Percentiles rank a stretch among this genome's conserved stretches.
phyloP scores from a whole-genome alignment of 2,888 invertebrate genomes.

The Acrocyrtus sp. region DNA sequence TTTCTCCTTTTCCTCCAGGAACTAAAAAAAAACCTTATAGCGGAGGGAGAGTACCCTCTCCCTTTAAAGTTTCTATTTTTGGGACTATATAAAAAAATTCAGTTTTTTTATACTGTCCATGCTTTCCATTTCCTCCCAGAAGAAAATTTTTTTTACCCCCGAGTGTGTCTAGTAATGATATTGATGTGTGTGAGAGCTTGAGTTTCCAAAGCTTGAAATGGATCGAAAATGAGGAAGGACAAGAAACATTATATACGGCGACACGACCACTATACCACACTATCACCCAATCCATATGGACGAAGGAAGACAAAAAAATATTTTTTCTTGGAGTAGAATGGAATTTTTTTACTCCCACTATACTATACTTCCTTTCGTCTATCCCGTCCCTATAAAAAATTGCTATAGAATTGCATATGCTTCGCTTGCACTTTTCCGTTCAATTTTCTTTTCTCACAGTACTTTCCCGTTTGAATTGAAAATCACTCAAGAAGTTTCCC shows the following conservation, averaged over 20 bases:
- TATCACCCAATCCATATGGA: neutral
- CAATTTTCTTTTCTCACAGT: slow-evolving; percentile 22
- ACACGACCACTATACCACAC: too few species aligned
- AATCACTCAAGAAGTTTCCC: slow-evolving; percentile 31
- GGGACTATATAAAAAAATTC: too few species aligned
- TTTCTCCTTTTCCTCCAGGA: too few species aligned
- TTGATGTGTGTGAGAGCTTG: slow-evolving; percentile 33
- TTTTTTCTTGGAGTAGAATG: slow-evolving; percentile 5
- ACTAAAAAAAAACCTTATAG: too few species aligned
- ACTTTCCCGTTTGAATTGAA: slow-evolving; percentile 9
- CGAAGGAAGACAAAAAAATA: neutral
- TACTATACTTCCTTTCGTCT: neutral
- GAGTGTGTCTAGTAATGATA: slow-evolving; percentile 32
- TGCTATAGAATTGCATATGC: slow-evolving; percentile 4
- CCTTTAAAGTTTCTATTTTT: too few species aligned
- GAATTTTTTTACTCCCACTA: neutral
- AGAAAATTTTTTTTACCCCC: slow-evolving; percentile 3
- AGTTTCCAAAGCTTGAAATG: slow-evolving; percentile 30
- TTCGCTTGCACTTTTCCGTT: slow-evolving; percentile 43
- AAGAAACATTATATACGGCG: slow-evolving; percentile 38
- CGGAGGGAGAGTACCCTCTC: too few species aligned
- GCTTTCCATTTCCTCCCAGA: too few species aligned
- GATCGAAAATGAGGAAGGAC: slow-evolving; percentile 43
- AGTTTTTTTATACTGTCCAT: too few species aligned
- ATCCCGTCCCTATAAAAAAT: neutral